These are phyloP conservation scores for Pedetes capensis DNA, from an alignment of 2,113 vertebrate species.

Conservation along the genomic window DNA sequence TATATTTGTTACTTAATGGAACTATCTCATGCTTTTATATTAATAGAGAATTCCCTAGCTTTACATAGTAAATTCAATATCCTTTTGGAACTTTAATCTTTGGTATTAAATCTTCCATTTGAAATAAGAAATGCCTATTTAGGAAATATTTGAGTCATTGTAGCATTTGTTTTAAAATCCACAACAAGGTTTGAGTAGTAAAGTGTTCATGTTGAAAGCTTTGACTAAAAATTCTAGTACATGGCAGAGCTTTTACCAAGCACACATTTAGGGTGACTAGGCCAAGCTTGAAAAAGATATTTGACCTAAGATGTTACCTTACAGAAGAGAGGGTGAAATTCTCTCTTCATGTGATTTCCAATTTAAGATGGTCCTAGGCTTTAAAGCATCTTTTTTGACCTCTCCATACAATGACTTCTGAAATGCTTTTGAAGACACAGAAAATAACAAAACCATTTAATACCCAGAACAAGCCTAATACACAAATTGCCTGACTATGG, in stretches of 20 bases:
- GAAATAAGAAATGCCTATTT: constrained; percentile 7
- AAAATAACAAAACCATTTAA: constrained; percentile 32
- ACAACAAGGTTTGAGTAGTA: background rate
- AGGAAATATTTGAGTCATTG: background rate
- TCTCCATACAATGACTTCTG: constrained; percentile 20
- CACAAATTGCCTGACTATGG: background rate
- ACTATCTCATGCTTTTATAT: background rate
- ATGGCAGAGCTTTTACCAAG: background rate
- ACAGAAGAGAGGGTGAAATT: background rate
- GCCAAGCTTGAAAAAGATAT: background rate
- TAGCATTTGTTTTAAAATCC: constrained; percentile 12
- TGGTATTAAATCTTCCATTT: background rate
- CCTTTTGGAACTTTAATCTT: background rate
- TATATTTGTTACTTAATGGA: constrained; percentile 45
- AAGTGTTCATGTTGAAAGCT: background rate
- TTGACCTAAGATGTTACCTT: background rate
- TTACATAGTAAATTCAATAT: background rate
- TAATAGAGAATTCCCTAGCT: background rate
- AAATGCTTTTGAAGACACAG: constrained; percentile 14
- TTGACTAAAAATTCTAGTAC: background rate
- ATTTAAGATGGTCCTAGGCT: background rate
- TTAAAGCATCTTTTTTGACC: background rate
- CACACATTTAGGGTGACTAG: background rate
- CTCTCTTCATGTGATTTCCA: background rate
- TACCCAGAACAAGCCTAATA: background rate